Percentiles rank a stretch among this genome's conserved stretches.
Evolutionary conservation across 2,888 invertebrate genomes (phyloP).

Genomic region (Troides helena): DNA sequence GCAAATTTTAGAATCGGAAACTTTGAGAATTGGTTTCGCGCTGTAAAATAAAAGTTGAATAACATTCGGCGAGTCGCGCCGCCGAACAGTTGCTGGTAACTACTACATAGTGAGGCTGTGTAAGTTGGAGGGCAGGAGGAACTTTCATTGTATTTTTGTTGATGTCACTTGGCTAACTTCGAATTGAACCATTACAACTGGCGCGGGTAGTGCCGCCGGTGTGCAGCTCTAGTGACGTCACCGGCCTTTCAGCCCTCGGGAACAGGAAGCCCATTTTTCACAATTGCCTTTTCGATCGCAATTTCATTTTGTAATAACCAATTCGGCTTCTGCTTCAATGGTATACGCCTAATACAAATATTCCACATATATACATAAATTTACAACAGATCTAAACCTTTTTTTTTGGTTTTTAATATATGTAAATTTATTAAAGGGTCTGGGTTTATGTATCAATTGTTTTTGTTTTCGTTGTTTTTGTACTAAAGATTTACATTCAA

Average conservation of each 20-base stretch:
- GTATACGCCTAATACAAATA: background rate
- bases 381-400: background rate
- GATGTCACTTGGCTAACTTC: slow-evolving; percentile 30
- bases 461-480: background rate
- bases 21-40: slow-evolving; percentile 24
- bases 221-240: background rate
- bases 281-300: background rate
- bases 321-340: background rate
- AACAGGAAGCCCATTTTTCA: background rate
- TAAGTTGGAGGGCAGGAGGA: slow-evolving; percentile 27
- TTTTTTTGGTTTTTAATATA: background rate
- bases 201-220: slow-evolving; percentile 7
- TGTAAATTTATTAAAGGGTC: background rate
- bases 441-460: background rate
- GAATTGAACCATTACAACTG: slow-evolving; percentile 28
- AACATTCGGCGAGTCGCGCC: slow-evolving; percentile 24
- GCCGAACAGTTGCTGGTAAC: slow-evolving; percentile 26
- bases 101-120: slow-evolving; percentile 25
- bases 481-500: no score
- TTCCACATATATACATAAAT: background rate
- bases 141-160: slow-evolving; percentile 31
- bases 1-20: slow-evolving; percentile 25
- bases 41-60: slow-evolving; percentile 30
- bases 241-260: background rate
- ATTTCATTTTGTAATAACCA: background rate